Evolutionary conservation across 2,888 invertebrate genomes (phyloP).

Genomic region (Adineta ricciae): DNA sequence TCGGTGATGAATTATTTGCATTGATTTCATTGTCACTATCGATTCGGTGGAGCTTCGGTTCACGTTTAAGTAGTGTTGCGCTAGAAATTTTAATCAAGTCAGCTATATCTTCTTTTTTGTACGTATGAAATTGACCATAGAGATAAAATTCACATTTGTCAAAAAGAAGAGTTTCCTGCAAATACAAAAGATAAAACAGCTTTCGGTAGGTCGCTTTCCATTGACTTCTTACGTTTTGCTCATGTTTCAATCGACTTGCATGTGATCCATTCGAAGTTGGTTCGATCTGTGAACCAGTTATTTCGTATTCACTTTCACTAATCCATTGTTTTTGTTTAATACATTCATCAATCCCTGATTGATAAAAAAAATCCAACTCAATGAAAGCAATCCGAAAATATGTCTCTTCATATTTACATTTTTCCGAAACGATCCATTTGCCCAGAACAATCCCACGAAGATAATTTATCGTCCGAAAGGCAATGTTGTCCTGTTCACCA

Average conservation of each 20-base stretch:
- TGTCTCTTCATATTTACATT: background rate
- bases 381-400: background rate
- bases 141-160: conserved; percentile 2
- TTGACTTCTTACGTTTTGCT: background rate
- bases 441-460: conserved; percentile 3
- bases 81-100: background rate
- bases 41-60: conserved; percentile 11
- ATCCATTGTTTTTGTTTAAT: background rate
- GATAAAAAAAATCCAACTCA: background rate
- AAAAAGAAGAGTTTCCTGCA: background rate
- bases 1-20: background rate
- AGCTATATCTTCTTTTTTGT: background rate
- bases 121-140: conserved; percentile 1
- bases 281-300: background rate
- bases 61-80: background rate
- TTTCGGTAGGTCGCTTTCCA: no score
- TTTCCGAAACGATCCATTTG: conserved; percentile 1
- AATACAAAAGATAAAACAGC: background rate
- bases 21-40: background rate
- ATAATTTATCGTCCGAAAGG: conserved; percentile 11
- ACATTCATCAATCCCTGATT: conserved; percentile 2
- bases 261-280: background rate
- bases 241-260: conserved; percentile 3
- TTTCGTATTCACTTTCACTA: background rate
- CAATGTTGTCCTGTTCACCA: background rate